Evolutionary conservation across 1,140 invertebrate species (phyloP).

Genomic region (Drosophila erecta): DNA sequence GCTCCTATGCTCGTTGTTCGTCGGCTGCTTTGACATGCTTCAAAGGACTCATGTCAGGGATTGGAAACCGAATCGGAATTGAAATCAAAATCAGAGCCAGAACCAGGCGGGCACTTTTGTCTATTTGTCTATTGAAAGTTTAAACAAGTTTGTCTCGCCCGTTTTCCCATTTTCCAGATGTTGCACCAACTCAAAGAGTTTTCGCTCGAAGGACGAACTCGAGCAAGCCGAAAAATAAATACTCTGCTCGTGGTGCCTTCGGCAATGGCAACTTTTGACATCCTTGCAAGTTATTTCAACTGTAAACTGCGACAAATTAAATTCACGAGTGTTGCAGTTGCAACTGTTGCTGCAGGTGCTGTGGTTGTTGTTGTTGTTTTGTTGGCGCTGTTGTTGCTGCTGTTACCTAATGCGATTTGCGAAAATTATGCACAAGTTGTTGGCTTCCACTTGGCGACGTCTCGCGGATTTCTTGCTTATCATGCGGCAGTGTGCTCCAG

Average conservation of each 20-base stretch:
- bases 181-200: constrained; percentile 20
- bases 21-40: constrained; percentile 74
- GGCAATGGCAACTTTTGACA: constrained; percentile 55
- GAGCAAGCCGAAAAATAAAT: constrained; percentile 42
- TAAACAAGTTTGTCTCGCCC: constrained; percentile 66
- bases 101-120: constrained; percentile 60
- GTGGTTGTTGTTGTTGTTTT: constrained; percentile 18
- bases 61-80: constrained; percentile 18
- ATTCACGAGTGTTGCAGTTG: constrained; percentile 61
- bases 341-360: constrained; percentile 48
- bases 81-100: constrained; percentile 15
- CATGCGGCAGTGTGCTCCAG: constrained; percentile 43
- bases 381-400: constrained; percentile 37
- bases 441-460: constrained; percentile 28
- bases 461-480: constrained; percentile 70
- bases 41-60: constrained; percentile 70
- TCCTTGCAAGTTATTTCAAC: constrained; percentile 71
- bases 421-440: constrained; percentile 78
- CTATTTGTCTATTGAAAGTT: constrained; percentile 80
- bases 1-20: constrained; percentile 42
- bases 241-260: constrained; percentile 27
- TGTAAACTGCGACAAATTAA: constrained; percentile 80
- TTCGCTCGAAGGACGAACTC: constrained; percentile 18
- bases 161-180: constrained; percentile 37
- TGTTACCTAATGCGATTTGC: constrained; percentile 70